A percentile compares a stretch with the other conserved stretches of the same genome.
Evolutionary conservation across 2,888 invertebrate genomes (phyloP).

Genomic region (Petrolisthes cinctipes): DNA sequence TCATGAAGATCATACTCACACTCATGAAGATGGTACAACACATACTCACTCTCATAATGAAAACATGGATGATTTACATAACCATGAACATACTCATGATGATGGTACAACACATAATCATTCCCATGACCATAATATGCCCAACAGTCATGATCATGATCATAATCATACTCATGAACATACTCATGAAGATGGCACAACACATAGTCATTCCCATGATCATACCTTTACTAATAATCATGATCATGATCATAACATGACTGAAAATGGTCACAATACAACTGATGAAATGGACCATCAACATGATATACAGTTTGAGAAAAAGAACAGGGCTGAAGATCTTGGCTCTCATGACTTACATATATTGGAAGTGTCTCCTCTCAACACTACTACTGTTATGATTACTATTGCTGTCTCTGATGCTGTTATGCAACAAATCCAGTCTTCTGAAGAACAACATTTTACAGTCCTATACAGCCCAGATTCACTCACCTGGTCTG

Average conservation of each 20-base stretch:
- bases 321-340: constrained; percentile 48
- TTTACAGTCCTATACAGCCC: constrained; percentile 56
- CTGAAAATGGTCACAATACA: neutral
- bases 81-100: constrained; percentile 36
- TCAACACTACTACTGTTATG: constrained; percentile 51
- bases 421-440: constrained; percentile 42
- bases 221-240: neutral
- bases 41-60: constrained; percentile 43
- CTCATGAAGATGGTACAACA: constrained; percentile 48
- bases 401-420: constrained; percentile 42
- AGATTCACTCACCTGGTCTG: constrained; percentile 56
- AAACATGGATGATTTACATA: constrained; percentile 17
- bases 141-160: constrained; percentile 19
- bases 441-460: constrained; percentile 31
- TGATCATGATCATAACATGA: neutral
- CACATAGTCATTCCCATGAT: constrained; percentile 1
- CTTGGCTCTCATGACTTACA: constrained; percentile 42
- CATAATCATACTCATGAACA: constrained; percentile 15
- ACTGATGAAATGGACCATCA: neutral
- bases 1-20: constrained; percentile 24
- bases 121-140: constrained; percentile 23
- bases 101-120: constrained; percentile 38
- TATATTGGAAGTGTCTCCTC: constrained; percentile 44
- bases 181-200: constrained; percentile 5
- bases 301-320: constrained; percentile 15